Conservation (phyloP, 2,888 invertebrate species). For the Adela reaumurella region DNA sequence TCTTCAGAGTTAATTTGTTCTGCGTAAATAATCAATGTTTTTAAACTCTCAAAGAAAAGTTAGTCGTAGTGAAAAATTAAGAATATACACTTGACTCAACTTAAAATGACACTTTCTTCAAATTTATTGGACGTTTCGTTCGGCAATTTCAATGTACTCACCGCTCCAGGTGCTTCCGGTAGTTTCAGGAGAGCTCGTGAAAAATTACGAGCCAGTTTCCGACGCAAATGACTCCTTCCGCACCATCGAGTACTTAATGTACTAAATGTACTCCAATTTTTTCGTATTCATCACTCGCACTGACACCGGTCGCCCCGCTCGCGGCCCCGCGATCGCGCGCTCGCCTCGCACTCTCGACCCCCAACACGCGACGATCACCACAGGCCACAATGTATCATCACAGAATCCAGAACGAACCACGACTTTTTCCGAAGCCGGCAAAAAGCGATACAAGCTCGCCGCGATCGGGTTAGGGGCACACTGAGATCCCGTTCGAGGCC, state of each 20-base stretch:
- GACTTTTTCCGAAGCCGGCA: background rate
- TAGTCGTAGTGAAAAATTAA: too few relatives aligned
- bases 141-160: background rate
- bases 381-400: background rate
- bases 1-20: too few relatives aligned
- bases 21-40: too few relatives aligned
- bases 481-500: background rate
- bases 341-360: too few relatives aligned
- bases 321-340: background rate
- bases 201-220: background rate
- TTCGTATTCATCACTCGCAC: background rate
- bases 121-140: too few relatives aligned
- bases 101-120: too few relatives aligned
- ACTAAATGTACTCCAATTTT: background rate
- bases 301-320: background rate
- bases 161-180: background rate
- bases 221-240: background rate
- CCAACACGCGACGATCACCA: background rate
- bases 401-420: too few relatives aligned
- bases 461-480: background rate
- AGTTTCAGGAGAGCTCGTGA: background rate
- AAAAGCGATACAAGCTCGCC: background rate
- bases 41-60: too few relatives aligned
- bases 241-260: background rate
- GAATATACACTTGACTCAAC: too few relatives aligned